Base-by-base conservation (phyloP, 2,888 invertebrate species). In the Kuschelorhynchus macadamiae region DNA sequence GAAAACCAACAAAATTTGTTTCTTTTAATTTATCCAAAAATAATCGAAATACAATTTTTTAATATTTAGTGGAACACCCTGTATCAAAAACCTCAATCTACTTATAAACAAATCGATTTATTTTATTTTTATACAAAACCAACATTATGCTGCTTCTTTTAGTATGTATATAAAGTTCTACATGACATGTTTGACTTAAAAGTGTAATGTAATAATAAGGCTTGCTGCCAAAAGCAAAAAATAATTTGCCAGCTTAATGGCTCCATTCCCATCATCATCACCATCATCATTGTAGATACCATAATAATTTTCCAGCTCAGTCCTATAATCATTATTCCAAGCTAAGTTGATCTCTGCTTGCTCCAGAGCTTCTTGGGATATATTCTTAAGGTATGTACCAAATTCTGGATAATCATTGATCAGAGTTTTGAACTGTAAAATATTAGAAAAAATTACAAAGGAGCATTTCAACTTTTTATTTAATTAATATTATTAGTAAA, bases 311-410 rank as follows among this genome's bases (percentile, higher is more conserved):
- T 20, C 14, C 20, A 73, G 59, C 21, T 71, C 70, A 1, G 32
- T 33, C 46, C 60, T 49, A 25, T 66, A 61, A 14, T 47, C 4
- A 11, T 30, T 12, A 9, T 65, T 42, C 73, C 73, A 73, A 25
- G 53, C 12, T 33, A 71, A 52, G 47, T 71, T 73, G 2, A 66
- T 32, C 14, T 70, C 55, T 3, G 71, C 69, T 16, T 49, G 41
- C 14, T 46, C 53, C 7, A 71, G 1, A 11, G 70, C 69, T 33
- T 47, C 44, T 9, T 65, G 47, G 1, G 50, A 56, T 17, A 53
- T 30, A 14, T 32, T 33, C 32, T 36, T 39, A 8, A 70, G 50
- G 1, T 55, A 64, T 5, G 25, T 16, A 9, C 49, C 18, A 25
- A 57, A 59, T 8, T 39, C 47, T 11, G 41, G 1, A 1, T 20